Conservation (phyloP, 2,797 vertebrate genomes). For the Pachyuromys duprasi region DNA sequence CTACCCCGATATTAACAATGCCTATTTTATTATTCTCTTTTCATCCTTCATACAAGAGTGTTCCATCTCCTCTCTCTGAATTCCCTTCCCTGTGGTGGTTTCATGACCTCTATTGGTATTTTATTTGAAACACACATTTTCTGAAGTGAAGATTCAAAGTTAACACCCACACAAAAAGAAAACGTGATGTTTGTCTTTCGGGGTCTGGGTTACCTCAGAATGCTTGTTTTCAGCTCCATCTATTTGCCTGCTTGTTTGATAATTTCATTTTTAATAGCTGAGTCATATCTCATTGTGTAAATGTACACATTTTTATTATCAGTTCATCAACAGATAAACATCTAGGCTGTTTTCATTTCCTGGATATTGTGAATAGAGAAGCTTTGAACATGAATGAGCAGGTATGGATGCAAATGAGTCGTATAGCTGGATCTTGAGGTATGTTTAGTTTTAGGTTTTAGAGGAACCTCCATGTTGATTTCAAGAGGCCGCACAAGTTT, state of each 20-base stretch:
- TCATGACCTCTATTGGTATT: neutral
- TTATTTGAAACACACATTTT: neutral
- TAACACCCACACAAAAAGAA: neutral
- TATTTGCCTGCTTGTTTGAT: neutral
- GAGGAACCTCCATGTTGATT: neutral
- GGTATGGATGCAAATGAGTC: neutral
- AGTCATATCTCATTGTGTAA: neutral
- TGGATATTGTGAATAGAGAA: neutral
- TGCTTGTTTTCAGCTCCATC: neutral
- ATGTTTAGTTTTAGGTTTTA: neutral
- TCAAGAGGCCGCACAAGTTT: neutral
- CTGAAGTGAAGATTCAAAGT: neutral
- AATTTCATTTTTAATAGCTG: neutral
- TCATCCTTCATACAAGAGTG: neutral
- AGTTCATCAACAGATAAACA: neutral
- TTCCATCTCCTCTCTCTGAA: neutral
- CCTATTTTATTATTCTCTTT: neutral
- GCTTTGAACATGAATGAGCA: neutral
- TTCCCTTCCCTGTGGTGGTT: neutral
- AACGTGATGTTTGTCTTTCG: neutral
- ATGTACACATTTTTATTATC: neutral
- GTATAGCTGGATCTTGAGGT: neutral
- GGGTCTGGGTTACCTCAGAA: neutral
- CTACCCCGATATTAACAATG: neutral
- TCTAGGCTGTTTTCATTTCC: neutral